Percentiles rank a stretch among this genome's conserved stretches.
These are phyloP conservation scores for Drosophila nikananu DNA, from an alignment of 1,140 invertebrate genomes.

Conservation along the genomic window DNA sequence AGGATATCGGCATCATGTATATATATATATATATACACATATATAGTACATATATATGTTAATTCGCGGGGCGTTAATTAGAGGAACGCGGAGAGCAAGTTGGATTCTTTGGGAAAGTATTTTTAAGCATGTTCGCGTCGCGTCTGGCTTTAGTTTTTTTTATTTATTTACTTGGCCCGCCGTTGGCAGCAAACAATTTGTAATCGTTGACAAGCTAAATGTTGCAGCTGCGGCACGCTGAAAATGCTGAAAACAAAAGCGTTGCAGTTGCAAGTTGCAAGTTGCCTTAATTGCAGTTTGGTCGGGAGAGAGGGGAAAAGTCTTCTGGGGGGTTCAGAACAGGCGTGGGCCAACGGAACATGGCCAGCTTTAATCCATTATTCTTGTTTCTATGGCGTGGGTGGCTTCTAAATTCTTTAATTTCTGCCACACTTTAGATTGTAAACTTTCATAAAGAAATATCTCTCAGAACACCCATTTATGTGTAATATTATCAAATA, in stretches of 20 bases:
- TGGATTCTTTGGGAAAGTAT: slow-evolving; percentile 43
- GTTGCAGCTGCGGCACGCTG: slow-evolving; percentile 71
- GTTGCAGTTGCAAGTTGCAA: slow-evolving; percentile 28
- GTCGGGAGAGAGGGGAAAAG: slow-evolving; percentile 38
- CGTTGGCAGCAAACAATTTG: slow-evolving; percentile 68
- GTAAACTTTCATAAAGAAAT: background rate
- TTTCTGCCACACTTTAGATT: too few species aligned
- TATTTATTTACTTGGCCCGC: slow-evolving; percentile 70
- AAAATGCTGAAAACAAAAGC: slow-evolving; percentile 35
- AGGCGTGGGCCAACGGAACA: slow-evolving; percentile 21
- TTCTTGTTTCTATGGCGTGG: slow-evolving; percentile 11
- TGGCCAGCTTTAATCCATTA: slow-evolving; percentile 31
- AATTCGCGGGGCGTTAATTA: slow-evolving; percentile 70
- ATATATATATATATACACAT: slow-evolving; percentile 19
- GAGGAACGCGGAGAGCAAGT: slow-evolving; percentile 34
- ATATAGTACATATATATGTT: slow-evolving; percentile 66
- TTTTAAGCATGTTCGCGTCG: slow-evolving; percentile 52
- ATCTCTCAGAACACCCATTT: background rate
- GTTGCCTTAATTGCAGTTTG: slow-evolving; percentile 54
- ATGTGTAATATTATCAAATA: background rate
- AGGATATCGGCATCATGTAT: slow-evolving; percentile 56
- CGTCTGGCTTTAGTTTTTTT: slow-evolving; percentile 2
- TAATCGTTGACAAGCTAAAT: slow-evolving; percentile 79
- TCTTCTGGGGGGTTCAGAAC: background rate
- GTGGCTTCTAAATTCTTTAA: background rate